Conservation (phyloP, 2,888 invertebrate species). For the Brenthis hecate region DNA sequence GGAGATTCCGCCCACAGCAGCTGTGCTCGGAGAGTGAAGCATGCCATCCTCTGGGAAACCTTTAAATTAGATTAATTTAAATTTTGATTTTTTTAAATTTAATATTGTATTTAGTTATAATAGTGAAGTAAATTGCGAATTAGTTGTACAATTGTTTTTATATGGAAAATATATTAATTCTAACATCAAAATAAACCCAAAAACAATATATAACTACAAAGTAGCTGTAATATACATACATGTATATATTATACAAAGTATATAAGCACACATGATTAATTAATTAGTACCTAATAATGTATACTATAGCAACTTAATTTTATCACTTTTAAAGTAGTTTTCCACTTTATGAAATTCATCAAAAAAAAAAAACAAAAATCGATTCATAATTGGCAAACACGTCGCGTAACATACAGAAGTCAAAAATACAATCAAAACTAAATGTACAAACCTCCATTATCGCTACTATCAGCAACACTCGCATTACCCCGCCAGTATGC, state of each 20-base stretch:
- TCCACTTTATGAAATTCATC: background rate
- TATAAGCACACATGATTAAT: too few relatives aligned
- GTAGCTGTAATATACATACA: too few relatives aligned
- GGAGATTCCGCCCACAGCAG: conserved; percentile 62
- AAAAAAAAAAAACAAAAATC: background rate
- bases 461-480: conserved; percentile 75
- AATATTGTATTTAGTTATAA: background rate
- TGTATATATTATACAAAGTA: too few relatives aligned
- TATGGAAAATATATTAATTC: too few relatives aligned
- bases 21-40: conserved; percentile 72
- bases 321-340: too few relatives aligned
- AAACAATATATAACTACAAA: too few relatives aligned
- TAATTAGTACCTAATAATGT: too few relatives aligned
- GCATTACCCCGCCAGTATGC: conserved; percentile 73
- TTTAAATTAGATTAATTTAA: conserved; percentile 37
- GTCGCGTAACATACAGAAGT: too few relatives aligned
- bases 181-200: too few relatives aligned
- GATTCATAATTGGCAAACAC: background rate
- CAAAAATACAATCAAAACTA: background rate
- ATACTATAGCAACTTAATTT: background rate
- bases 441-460: conserved; percentile 69
- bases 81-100: background rate
- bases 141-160: too few relatives aligned
- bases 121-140: background rate
- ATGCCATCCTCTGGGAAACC: conserved; percentile 77